Base-by-base conservation (phyloP, 2,888 invertebrate species). In the Dryadula phaetusa region DNA sequence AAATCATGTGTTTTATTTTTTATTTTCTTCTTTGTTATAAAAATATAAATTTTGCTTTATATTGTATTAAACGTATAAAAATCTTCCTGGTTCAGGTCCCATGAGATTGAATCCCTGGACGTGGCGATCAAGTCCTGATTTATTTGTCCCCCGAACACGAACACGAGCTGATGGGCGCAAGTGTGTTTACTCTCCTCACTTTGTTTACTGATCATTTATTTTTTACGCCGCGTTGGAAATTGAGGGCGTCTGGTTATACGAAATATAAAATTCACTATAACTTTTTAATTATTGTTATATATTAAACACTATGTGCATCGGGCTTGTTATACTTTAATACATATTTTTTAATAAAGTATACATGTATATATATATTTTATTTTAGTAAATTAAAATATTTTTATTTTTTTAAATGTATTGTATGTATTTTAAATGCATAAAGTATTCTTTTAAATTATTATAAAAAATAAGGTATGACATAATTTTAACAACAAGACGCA, bases 171-270 rank as follows among this genome's bases (percentile, higher is more conserved):
- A 67, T 62, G 70, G 74, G 68, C 71, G 67, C 70, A 76, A 79
- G 78, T 79, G 77, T 85, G 82, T 84, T 85, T 83, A 78, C 79
- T 70, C 71, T 76, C 81, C 76, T 81, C 82, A 77, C 75, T 72
- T 75, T 86, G 85, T 86, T 84, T 86, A 79, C 82, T 74, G 72
- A 76, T 79, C 78, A 79, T 79, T 83, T 82, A 82, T 81, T 80
- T 83, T 83, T 80, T 77, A 79, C 74, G 75, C 77, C 72, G 71
- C 72, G 74, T 76, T 77, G 75, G 63, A 72, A 72, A 71, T 70
- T 72, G 69, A 54, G 42, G 53, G 47, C 34, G 61, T 53, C 34
- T 62, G 63, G 62, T 42, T 56, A 54, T 37, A 28, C n/a, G 25
- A 37, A 64, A 44, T 64, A 37, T 40, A 16, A 40, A 56, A 25